Evolutionary conservation across 2,888 invertebrate genomes (phyloP).

Genomic region (Caenorhabditis becei): DNA sequence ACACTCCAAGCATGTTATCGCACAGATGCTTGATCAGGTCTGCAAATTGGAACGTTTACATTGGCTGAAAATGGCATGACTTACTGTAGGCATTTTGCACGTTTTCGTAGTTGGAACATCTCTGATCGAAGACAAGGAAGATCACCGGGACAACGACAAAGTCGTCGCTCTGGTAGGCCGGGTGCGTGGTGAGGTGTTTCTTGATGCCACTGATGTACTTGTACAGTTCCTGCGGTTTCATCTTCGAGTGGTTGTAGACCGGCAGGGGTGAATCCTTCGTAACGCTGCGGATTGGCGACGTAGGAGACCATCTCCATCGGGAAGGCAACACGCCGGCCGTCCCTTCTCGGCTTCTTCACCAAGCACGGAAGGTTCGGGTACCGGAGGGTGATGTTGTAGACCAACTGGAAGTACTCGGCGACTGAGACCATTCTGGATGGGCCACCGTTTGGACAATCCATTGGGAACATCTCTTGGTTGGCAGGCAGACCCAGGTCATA

Average conservation of each 20-base stretch:
- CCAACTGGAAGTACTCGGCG: conserved; percentile 1
- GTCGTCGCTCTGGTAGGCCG: background rate
- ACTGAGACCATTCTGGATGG: background rate
- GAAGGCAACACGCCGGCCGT: background rate
- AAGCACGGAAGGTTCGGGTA: conserved; percentile 32
- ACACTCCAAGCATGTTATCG: conserved; percentile 13
- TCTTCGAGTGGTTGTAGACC: background rate
- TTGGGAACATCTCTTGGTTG: background rate
- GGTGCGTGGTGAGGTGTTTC: background rate
- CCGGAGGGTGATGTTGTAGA: background rate
- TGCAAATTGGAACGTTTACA: background rate
- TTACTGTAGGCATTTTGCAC: background rate
- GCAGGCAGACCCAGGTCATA: background rate
- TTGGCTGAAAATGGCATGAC: background rate
- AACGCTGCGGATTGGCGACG: conserved; percentile 4
- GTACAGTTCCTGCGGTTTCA: background rate
- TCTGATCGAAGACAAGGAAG: background rate
- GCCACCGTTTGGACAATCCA: background rate
- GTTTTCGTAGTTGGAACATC: background rate
- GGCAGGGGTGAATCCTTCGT: background rate
- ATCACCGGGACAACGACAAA: background rate
- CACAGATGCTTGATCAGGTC: conserved; percentile 26
- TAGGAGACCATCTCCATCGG: conserved; percentile 26
- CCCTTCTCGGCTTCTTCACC: background rate
- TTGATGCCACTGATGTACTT: background rate